Percentiles rank a stretch among this genome's conserved stretches.
phyloP scores from a whole-genome alignment of 1,140 invertebrate species.

The Bombus affinis region DNA sequence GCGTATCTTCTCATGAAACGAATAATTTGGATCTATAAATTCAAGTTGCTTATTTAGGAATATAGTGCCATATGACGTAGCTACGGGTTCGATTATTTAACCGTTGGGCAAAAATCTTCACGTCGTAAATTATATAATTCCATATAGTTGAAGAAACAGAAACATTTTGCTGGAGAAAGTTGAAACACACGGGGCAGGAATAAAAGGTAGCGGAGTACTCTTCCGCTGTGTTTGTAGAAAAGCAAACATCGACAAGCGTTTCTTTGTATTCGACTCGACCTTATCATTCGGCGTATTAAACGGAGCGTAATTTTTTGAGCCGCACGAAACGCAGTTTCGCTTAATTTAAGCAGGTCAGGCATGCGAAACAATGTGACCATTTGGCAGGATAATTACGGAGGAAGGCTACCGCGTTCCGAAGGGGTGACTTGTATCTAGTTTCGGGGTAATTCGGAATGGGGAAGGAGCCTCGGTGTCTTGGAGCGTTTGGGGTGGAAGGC shows the following conservation, averaged over 20 bases:
- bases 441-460: conserved; percentile 31
- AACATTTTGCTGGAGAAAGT: too few relatives aligned
- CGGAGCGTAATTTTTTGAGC: conserved; percentile 38
- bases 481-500: conserved; percentile 32
- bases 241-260: background rate
- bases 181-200: too few relatives aligned
- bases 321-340: conserved; percentile 36
- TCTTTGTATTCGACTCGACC: accelerated
- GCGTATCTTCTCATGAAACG: background rate
- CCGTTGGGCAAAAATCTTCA: too few relatives aligned
- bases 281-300: background rate
- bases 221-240: accelerated
- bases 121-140: too few relatives aligned
- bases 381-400: conserved; percentile 66
- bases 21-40: background rate
- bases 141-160: accelerated
- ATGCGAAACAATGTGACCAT: conserved; percentile 65
- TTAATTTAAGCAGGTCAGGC: conserved; percentile 57
- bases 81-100: background rate
- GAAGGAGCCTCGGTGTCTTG: conserved; percentile 26
- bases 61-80: accelerated
- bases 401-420: conserved; percentile 40
- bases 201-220: accelerated
- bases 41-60: too few relatives aligned
- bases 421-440: conserved; percentile 49